A percentile compares a stretch with the other conserved stretches of the same genome.
phyloP scores from a whole-genome alignment of 2,797 vertebrate species.

The Coendou prehensilis region DNA sequence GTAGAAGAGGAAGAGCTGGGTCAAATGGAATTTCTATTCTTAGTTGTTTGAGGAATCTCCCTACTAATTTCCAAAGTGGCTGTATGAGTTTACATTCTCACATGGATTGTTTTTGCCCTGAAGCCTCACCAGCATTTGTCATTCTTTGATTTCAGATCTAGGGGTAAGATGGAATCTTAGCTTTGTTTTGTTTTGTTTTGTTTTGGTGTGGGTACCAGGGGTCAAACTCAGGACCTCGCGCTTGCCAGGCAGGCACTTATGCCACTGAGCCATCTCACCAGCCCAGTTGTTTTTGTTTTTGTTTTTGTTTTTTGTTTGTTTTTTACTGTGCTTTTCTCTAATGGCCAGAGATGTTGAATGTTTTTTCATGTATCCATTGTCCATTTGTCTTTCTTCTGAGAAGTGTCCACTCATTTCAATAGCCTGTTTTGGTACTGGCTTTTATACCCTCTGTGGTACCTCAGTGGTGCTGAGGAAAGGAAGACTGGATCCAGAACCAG shows the following conservation, averaged over 20 bases:
- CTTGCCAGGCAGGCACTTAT: too few relatives aligned
- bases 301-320: not conserved
- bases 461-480: not conserved
- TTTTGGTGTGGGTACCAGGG: too few relatives aligned
- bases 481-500: not conserved
- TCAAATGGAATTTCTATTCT: not conserved
- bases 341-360: not conserved
- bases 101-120: not conserved
- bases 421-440: not conserved
- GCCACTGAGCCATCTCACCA: too few relatives aligned
- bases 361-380: not conserved
- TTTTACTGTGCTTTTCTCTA: not conserved
- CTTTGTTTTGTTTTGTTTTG: not conserved
- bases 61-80: not conserved
- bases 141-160: not conserved
- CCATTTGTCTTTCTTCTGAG: not conserved
- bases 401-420: not conserved
- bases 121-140: not conserved
- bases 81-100: not conserved
- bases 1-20: not conserved
- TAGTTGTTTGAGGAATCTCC: not conserved
- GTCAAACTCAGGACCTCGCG: too few relatives aligned
- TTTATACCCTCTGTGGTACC: not conserved
- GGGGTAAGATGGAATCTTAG: not conserved
- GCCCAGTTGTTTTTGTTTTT: too few relatives aligned